These are phyloP conservation scores for Grantiella picta DNA, from an alignment of 2,113 vertebrate genomes.

Conservation along the genomic window DNA sequence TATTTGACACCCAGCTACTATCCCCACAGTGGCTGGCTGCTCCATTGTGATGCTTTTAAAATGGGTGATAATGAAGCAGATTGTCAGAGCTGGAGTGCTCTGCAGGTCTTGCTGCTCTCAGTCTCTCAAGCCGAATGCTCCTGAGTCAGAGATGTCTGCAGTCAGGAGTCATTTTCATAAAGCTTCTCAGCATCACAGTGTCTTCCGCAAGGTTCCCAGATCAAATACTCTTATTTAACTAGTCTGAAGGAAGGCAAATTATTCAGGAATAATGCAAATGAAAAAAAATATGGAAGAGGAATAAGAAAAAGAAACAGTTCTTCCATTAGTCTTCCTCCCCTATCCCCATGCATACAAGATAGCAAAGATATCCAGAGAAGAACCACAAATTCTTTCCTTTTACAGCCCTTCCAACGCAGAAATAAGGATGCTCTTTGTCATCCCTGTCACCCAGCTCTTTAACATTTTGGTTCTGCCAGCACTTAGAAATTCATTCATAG, in stretches of 20 bases:
- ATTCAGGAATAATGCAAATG: neutral
- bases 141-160: neutral
- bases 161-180: neutral
- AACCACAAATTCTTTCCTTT: neutral
- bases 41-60: neutral
- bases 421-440: constrained; percentile 1
- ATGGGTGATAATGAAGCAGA: neutral
- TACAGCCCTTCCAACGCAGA: neutral
- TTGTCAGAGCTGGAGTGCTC: accelerated
- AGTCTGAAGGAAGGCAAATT: neutral
- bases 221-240: neutral
- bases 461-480: constrained; percentile 24
- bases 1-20: neutral
- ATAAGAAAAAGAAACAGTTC: neutral
- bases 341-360: neutral
- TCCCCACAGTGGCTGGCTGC: neutral
- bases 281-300: neutral
- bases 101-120: neutral
- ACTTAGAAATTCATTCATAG: constrained; percentile 68
- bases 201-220: neutral
- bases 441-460: neutral
- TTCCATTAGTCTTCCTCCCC: neutral
- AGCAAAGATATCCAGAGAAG: neutral
- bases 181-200: neutral
- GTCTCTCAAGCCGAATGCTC: neutral